Percentiles rank a stretch among this genome's conserved stretches.
Conservation (phyloP, 2,797 vertebrate genomes). For the Enteromius anoplus region DNA sequence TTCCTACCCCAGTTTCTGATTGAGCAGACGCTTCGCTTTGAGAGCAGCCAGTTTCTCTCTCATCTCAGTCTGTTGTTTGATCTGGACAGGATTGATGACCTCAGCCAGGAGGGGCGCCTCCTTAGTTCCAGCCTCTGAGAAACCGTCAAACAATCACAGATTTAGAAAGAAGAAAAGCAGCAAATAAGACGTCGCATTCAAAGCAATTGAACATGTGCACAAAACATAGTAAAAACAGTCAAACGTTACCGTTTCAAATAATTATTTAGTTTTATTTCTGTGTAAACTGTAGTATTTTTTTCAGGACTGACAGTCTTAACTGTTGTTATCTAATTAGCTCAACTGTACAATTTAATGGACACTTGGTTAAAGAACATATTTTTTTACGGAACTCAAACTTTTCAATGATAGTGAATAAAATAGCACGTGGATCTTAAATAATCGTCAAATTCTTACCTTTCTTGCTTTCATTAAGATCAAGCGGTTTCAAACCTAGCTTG, state of each 20-base stretch:
- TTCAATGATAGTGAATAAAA: background rate
- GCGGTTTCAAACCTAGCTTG: constrained; percentile 90
- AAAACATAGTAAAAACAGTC: background rate
- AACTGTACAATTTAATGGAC: background rate
- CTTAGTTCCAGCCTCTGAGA: constrained; percentile 85
- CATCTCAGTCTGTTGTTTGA: constrained; percentile 85
- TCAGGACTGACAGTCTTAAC: no score
- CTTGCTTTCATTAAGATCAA: constrained; percentile 84
- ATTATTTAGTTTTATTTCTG: no score
- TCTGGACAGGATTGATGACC: constrained; percentile 83
- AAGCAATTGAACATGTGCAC: background rate
- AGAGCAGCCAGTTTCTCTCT: constrained; percentile 88
- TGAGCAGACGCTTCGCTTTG: constrained; percentile 89
- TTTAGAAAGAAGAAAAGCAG: background rate
- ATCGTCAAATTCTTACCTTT: constrained; percentile 72
- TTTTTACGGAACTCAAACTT: background rate
- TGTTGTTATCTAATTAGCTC: no score
- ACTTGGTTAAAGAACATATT: background rate
- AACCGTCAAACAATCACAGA: background rate
- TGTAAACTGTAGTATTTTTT: no score
- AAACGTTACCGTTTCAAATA: background rate
- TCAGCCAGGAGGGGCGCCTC: constrained; percentile 86
- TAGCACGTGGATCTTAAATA: background rate
- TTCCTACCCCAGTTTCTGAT: constrained; percentile 85
- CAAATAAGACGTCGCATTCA: background rate